Percentiles rank a stretch among this genome's conserved stretches.
Evolutionary conservation across 2,113 vertebrate species (phyloP).

Genomic region (Microtus oregoni): DNA sequence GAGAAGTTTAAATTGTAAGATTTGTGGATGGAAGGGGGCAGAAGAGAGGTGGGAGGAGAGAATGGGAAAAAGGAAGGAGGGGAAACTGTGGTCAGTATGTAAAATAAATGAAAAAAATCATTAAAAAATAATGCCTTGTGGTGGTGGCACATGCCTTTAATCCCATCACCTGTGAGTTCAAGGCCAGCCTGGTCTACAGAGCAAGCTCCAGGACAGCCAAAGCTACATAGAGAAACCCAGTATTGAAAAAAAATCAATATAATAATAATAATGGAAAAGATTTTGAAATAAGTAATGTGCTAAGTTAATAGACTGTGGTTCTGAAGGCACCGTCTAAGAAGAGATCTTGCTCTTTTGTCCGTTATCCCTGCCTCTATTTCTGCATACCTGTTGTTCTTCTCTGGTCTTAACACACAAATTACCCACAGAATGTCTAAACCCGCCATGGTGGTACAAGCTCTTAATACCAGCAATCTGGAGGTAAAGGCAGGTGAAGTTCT

Average conservation of each 20-base stretch:
- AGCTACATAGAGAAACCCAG: no score
- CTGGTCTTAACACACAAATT: constrained; percentile 6
- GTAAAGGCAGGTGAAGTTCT: not conserved
- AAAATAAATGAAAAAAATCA: not conserved
- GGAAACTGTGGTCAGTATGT: not conserved
- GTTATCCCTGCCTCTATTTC: constrained; percentile 19
- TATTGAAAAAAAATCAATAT: no score
- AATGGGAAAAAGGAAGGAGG: not conserved
- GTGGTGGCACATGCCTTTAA: no score
- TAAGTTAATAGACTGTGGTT: no score
- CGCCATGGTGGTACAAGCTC: not conserved
- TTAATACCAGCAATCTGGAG: not conserved
- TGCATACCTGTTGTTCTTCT: not conserved
- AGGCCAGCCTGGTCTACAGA: no score
- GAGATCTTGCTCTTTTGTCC: not conserved
- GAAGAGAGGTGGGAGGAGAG: not conserved
- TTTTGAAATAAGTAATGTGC: constrained; percentile 12
- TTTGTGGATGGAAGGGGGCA: not conserved
- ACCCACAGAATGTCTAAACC: not conserved
- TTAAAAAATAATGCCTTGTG: not conserved
- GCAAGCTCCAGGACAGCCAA: no score
- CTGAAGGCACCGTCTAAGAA: not conserved
- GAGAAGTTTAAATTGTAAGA: constrained; percentile 39
- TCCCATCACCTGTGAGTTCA: no score
- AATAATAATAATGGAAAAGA: not conserved